Evolutionary conservation across 2,888 invertebrate genomes (phyloP).

Genomic region (Cephalotes varians): DNA sequence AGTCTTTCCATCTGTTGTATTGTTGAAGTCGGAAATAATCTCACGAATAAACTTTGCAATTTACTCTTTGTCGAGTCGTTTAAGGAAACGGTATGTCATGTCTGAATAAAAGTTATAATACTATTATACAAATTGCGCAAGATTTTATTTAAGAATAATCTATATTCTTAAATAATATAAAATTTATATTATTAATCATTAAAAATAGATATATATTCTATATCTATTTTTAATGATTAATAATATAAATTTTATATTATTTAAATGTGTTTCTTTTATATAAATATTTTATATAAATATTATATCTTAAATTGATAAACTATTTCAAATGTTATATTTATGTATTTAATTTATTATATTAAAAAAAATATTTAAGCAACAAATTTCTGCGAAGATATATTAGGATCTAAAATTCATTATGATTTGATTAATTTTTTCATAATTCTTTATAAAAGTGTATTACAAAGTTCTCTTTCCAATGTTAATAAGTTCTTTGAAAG

Average conservation of each 20-base stretch:
- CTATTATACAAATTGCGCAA: background rate
- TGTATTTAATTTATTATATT: background rate
- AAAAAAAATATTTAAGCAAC: background rate
- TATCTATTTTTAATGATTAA: background rate
- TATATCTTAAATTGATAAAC: background rate
- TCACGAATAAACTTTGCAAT: conserved; percentile 40
- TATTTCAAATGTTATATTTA: background rate
- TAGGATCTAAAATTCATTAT: background rate
- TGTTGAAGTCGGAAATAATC: conserved; percentile 6
- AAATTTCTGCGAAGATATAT: background rate
- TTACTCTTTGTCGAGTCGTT: conserved; percentile 13
- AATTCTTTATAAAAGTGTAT: background rate
- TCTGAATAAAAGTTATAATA: background rate
- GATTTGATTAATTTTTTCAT: background rate
- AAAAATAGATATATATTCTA: too few relatives aligned
- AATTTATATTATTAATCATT: background rate
- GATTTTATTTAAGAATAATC: background rate
- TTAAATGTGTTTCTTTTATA: background rate
- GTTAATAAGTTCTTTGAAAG: background rate
- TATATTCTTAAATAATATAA: conserved; percentile 13
- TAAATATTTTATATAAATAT: conserved; percentile 8
- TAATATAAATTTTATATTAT: conserved; percentile 6
- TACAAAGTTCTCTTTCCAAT: background rate
- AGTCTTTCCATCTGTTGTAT: conserved; percentile 23
- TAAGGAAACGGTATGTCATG: background rate